Conservation (phyloP, 2,888 invertebrate genomes). For the Plagodis dolabraria region DNA sequence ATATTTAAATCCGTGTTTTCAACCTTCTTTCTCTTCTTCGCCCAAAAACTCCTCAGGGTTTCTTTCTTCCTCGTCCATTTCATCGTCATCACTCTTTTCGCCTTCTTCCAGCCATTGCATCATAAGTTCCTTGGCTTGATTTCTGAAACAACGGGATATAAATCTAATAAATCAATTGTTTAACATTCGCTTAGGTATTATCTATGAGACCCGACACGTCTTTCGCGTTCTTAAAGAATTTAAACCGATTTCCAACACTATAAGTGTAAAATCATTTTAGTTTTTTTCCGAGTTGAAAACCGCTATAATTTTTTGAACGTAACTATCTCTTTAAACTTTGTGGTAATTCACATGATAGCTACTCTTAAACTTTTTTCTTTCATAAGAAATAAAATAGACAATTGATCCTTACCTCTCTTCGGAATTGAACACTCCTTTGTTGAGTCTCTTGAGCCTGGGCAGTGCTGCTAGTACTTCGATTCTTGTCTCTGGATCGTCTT, state of each 20-base stretch:
- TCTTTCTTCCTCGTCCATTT: slow-evolving; percentile 46
- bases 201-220: too few relatives aligned
- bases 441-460: slow-evolving; percentile 81
- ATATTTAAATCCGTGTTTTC: too few relatives aligned
- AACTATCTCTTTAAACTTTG: too few relatives aligned
- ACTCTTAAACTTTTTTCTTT: background rate
- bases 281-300: too few relatives aligned
- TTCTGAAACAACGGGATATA: slow-evolving; percentile 41
- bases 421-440: slow-evolving; percentile 76
- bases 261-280: too few relatives aligned
- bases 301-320: too few relatives aligned
- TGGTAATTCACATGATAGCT: too few relatives aligned
- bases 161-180: background rate
- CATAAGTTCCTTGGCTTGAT: slow-evolving; percentile 68
- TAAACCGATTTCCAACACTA: too few relatives aligned
- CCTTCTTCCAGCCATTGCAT: slow-evolving; percentile 72
- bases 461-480: slow-evolving; percentile 78
- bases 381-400: background rate
- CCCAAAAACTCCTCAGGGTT: too few relatives aligned
- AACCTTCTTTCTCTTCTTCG: too few relatives aligned
- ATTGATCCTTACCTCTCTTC: slow-evolving; percentile 73
- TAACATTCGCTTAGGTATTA: too few relatives aligned
- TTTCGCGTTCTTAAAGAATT: too few relatives aligned
- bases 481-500: slow-evolving; percentile 69
- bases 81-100: slow-evolving; percentile 64